Evolutionary conservation across 2,113 vertebrate species (phyloP), one percentile per base, ranked within the genome.

Genomic region (Buteo buteo): DNA sequence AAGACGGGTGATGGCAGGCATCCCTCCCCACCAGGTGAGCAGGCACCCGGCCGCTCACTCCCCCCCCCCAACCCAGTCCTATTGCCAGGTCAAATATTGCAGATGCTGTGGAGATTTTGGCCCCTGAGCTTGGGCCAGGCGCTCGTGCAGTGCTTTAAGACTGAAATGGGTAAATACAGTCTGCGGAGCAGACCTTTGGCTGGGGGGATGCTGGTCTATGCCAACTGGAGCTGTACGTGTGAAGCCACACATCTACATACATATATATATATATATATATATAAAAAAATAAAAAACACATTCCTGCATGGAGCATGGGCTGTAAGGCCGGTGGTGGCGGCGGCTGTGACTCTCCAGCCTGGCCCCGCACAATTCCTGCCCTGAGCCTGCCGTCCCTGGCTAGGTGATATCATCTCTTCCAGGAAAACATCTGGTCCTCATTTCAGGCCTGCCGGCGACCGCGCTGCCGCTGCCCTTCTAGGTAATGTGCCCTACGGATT

Each of bases 341-440:
- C 2, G 0, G 44, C 65, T 77, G 72, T 5, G 4, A 31, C 49
- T 92, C 62, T 79, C 45, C 59, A 77, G 70, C 45, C 47, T 73
- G 49, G 57, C 50, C 57, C 61, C 0, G 2, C 31, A 11, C 0
- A 0, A 36, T 61, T 64, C 74, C 44, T 80, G 73, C 57, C 47
- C 29, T 5, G 7, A 72, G 77, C 84, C 57, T 71, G 71, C 40
- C 0, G 1, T 91, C 59, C 74, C 67, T 50, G 59, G n/a, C 58
- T 93, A 90, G 90, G 87, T 86, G 84, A 90, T 89, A 91, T 69
- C 62, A 82, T 95, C 50, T 57, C 45, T 80, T 94, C 71, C 79
- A 91, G 91, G 76, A 70, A 93, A 93, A 97, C 87, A 93, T 95
- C 89, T 95, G 95, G 91, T 93, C 82, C 76, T 90, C 66, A 96